Evolutionary conservation across 2,888 invertebrate genomes (phyloP), one percentile per base, ranked within the genome.

Genomic region (Cactoblastis cactorum): DNA sequence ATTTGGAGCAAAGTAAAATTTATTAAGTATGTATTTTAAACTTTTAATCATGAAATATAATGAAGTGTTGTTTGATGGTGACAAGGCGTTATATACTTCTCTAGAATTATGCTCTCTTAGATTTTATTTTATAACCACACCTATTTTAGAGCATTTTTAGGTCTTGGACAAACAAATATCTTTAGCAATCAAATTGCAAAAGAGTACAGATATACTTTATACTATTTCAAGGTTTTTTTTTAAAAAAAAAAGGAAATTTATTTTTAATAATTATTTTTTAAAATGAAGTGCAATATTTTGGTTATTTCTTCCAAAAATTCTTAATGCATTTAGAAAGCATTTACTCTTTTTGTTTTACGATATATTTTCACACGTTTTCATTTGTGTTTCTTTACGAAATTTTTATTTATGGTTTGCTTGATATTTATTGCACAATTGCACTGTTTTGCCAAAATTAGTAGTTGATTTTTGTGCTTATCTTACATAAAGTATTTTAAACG

Each of bases 321-420:
- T 45, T 35, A 24, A 49, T 54, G 56, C 56, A 56, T 56, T 56
- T 54, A 56, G 49, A 18, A 11, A 47, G 52, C 52, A 56, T 56
- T 51, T 56, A 37, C 19, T 52, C 12, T 41, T 33, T n/a, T 11
- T 37, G 17, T 15, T n/a, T n/a, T n/a, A n/a, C n/a, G n/a, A n/a
- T n/a, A n/a, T n/a, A n/a, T n/a, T n/a, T n/a, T n/a, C n/a, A n/a
- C n/a, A n/a, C n/a, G 17, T 22, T 18, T 22, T 39, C 11, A 2
- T 38, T 19, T 4, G 22, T 22, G 12, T 39, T 22, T 33, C n/a
- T n/a, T 33, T 12, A 33, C 6, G 12, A 3, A 9, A 6, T 28
- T 28, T 6, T 28, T 9, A 6, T 22, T 28, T 9, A 6, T 3
- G 8, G 8, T 6, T 28, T 6, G 28, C 28, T 28, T 9, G 9